Percentiles rank a stretch among this genome's conserved stretches.
Evolutionary conservation across 2,888 invertebrate species (phyloP).

Genomic region (Lymantria dispar): DNA sequence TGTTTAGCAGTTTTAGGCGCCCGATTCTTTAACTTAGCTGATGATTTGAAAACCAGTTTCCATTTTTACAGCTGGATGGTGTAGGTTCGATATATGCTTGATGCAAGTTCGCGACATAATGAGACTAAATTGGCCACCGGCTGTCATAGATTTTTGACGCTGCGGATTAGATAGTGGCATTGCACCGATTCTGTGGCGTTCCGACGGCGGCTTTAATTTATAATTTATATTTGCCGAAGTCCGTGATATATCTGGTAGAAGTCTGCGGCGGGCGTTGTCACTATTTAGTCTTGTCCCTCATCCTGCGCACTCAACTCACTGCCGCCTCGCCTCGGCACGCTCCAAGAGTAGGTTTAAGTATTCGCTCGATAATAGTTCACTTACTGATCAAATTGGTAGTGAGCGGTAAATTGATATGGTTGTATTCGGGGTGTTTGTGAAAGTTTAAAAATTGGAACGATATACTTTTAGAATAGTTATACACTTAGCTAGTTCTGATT

Average conservation of each 20-base stretch:
- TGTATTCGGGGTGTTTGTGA: conserved; percentile 22
- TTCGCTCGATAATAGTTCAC: conserved; percentile 27
- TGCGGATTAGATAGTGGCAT: neutral
- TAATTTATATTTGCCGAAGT: neutral
- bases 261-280: conserved; percentile 15
- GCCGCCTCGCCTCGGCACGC: conserved; percentile 45
- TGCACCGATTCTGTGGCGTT: neutral
- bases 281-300: conserved; percentile 32
- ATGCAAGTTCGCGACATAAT: neutral
- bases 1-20: too few relatives aligned
- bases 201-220: neutral
- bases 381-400: conserved; percentile 39
- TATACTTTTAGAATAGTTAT: conserved; percentile 49
- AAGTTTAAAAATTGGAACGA: conserved; percentile 23
- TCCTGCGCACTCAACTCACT: conserved; percentile 48
- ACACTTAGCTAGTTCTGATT: conserved; percentile 44
- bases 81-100: neutral
- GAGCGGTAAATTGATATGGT: conserved; percentile 15
- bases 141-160: neutral
- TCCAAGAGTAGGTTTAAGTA: conserved; percentile 22
- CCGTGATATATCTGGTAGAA: neutral
- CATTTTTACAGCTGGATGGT: neutral
- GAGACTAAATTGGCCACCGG: neutral
- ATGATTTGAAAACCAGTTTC: neutral
- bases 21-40: neutral